phyloP scores from a whole-genome alignment of 2,797 vertebrate genomes.

The Ataeniobius toweri region DNA sequence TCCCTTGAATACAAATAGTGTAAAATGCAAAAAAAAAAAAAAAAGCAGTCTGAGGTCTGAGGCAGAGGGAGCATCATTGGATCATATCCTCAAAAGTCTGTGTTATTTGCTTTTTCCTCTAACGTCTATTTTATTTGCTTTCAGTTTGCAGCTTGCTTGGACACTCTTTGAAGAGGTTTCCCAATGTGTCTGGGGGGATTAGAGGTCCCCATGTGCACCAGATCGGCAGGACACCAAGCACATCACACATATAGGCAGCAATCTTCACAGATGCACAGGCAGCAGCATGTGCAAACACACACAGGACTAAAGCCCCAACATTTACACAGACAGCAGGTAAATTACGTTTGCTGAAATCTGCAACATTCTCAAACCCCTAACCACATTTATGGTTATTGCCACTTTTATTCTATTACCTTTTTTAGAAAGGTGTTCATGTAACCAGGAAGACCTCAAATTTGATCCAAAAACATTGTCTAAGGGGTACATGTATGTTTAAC shows the following conservation, averaged over 20 bases:
- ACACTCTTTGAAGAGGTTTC: slow-evolving; percentile 36
- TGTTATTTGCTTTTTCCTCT: slow-evolving; percentile 22
- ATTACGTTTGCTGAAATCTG: slow-evolving; percentile 13
- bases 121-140: slow-evolving; percentile 41
- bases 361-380: slow-evolving; percentile 9
- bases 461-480: not conserved
- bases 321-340: slow-evolving; percentile 5
- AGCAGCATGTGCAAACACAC: slow-evolving; percentile 25
- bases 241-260: slow-evolving; percentile 8
- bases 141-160: slow-evolving; percentile 30
- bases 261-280: slow-evolving; percentile 21
- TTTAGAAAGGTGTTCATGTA: not conserved
- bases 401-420: not conserved
- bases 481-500: not conserved
- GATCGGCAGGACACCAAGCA: slow-evolving; percentile 29
- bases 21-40: not conserved
- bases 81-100: slow-evolving; percentile 46
- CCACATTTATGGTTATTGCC: not conserved
- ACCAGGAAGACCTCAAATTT: not conserved
- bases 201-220: slow-evolving; percentile 29
- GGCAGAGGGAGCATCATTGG: slow-evolving; percentile 36
- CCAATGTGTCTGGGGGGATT: slow-evolving; percentile 42
- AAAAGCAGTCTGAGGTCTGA: not conserved
- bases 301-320: slow-evolving; percentile 10
- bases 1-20: not conserved